Evolutionary conservation across 2,113 vertebrate genomes (phyloP).

Genomic region (Mormyrus iriodes): DNA sequence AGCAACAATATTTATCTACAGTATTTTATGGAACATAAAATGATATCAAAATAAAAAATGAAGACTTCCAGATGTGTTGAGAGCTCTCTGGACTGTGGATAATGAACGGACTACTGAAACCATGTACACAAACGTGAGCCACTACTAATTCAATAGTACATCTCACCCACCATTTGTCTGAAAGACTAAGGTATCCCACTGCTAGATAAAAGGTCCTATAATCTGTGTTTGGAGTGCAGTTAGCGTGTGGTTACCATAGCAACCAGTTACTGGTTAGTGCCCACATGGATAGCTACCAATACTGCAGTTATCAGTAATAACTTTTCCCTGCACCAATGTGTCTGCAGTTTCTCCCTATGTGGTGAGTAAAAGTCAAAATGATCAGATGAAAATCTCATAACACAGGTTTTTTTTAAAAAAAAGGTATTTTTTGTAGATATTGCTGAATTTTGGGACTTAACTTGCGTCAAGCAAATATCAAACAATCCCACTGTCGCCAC

Average conservation of each 20-base stretch:
- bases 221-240: not conserved
- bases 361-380: not conserved
- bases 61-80: constrained; percentile 2
- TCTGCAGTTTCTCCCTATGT: not conserved
- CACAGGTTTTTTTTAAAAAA: not conserved
- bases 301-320: not conserved
- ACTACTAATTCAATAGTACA: not conserved
- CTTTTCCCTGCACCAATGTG: not conserved
- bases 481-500: not conserved
- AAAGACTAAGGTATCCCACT: not conserved
- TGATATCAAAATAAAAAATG: not conserved
- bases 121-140: not conserved
- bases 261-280: not conserved
- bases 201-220: not conserved
- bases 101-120: not conserved
- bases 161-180: not conserved
- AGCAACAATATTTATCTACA: not conserved
- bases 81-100: not conserved
- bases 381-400: not conserved
- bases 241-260: not conserved
- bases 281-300: not conserved
- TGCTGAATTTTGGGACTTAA: not conserved
- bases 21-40: not conserved
- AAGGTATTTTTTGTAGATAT: not conserved
- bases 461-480: not conserved